Base-by-base conservation (phyloP, 2,797 vertebrate species). In the Lagodon rhomboides region DNA sequence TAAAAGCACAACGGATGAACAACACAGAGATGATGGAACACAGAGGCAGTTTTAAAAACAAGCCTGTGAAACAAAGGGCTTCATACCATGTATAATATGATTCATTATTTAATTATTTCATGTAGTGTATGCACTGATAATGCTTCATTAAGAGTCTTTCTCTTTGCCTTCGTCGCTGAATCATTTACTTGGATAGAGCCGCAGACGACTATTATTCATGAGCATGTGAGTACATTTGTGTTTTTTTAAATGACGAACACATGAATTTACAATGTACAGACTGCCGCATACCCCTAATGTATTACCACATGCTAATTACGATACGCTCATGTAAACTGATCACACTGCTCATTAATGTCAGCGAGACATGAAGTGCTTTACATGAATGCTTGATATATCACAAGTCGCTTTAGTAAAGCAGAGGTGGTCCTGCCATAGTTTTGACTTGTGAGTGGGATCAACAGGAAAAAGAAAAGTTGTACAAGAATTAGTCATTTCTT, bases 131-230 rank as follows among this genome's bases (percentile, higher is more conserved):
- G 38, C 47, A 18, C 34, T 17, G 34, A 30, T 41, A 7, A 18
- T 41, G 20, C 20, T 64, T 69, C 15, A 55, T 64, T 61, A 49
- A 55, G 56, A 12, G 1, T 25, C 3, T 46, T 34, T 10, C 34
- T 60, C 30, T 56, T 60, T 47, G 20, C 46, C 22, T 34, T 30
- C 27, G 6, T 41, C 67, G 22, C 41, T 63, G 4, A 71, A 75
- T 68, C 3, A 54, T 63, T 85, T 34, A 44, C 22, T 62, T 49
- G 18, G 0, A 55, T 38, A 55, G 43, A 50, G 56, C 63, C 51
- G 15, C 16, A 38, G 15, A 18, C 20, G 20, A 22, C 63, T 25
- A 23, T 63, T 22, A 54, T 80, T 73, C 55, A 76, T 56, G 46
- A 34, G 22, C 4, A 34, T 25, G 5, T 27, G n/a, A 20, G 23